A percentile compares a stretch with the other conserved stretches of the same genome.
phyloP scores from a whole-genome alignment of 1,140 invertebrate genomes.

The Atta colombica region DNA sequence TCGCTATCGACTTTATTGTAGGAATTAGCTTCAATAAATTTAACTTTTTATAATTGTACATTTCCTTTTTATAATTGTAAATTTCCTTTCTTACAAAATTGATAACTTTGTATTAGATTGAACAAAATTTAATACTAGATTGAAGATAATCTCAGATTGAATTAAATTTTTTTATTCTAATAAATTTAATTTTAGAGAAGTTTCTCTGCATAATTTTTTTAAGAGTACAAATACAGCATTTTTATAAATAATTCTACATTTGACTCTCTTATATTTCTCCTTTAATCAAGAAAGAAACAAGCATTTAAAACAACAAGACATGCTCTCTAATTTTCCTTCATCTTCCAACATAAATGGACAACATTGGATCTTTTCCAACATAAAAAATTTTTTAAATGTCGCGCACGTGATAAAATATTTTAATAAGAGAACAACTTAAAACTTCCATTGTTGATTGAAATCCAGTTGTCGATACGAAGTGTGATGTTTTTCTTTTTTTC shows the following conservation, averaged over 20 bases:
- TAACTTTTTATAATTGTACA: background rate
- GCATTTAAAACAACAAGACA: background rate
- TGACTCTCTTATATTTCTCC: background rate
- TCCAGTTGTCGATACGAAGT: slow-evolving; percentile 23
- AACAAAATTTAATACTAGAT: background rate
- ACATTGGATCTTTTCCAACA: slow-evolving; percentile 5
- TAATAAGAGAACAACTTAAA: slow-evolving; percentile 19
- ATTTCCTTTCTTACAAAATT: background rate
- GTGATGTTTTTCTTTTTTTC: slow-evolving; percentile 3
- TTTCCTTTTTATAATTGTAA: background rate
- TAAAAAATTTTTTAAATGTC: background rate
- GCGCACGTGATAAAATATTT: background rate
- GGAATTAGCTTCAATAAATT: background rate
- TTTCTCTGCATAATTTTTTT: background rate
- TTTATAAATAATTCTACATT: slow-evolving; percentile 13
- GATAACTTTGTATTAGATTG: background rate
- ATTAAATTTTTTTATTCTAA: background rate
- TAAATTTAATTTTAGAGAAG: background rate
- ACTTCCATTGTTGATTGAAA: slow-evolving; percentile 38
- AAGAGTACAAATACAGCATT: background rate
- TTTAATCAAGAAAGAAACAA: background rate
- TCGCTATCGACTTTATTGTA: background rate
- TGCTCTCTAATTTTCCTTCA: background rate
- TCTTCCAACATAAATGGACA: too few species aligned
- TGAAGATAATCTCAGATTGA: background rate